A percentile compares a stretch with the other conserved stretches of the same genome.
phyloP scores from a whole-genome alignment of 92 coral and sea anemone genomes.

The Pocillopora meandrina region DNA sequence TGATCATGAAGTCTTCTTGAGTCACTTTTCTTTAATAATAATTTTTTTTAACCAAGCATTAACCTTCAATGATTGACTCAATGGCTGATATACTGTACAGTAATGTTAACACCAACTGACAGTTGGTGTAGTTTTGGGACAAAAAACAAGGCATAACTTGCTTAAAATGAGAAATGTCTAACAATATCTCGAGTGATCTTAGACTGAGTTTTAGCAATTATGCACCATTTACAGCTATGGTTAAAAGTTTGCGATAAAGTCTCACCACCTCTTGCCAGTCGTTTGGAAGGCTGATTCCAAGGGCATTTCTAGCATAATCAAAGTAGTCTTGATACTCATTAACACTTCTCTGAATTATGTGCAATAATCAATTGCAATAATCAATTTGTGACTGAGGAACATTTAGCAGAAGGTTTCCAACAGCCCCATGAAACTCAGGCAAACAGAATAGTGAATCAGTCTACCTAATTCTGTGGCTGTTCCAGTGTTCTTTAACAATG shows the following conservation, averaged over 20 bases:
- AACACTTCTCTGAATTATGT: slow-evolving; percentile 32
- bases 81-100: slow-evolving; percentile 14
- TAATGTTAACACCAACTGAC: slow-evolving; percentile 21
- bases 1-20: slow-evolving; percentile 25
- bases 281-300: slow-evolving; percentile 32
- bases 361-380: too few relatives aligned
- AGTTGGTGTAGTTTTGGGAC: slow-evolving; percentile 15
- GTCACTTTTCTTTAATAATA: slow-evolving; percentile 6
- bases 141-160: slow-evolving; percentile 18
- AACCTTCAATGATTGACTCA: neutral
- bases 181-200: slow-evolving; percentile 12
- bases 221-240: slow-evolving; percentile 43
- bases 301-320: slow-evolving; percentile 61
- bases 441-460: slow-evolving; percentile 63
- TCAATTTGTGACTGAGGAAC: slow-evolving; percentile 47
- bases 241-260: slow-evolving; percentile 29
- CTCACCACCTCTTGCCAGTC: slow-evolving; percentile 36
- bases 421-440: slow-evolving; percentile 62
- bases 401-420: slow-evolving; percentile 31
- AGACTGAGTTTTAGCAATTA: slow-evolving; percentile 12
- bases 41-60: neutral
- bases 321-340: slow-evolving; percentile 72
- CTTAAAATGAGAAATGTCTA: slow-evolving; percentile 10
- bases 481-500: slow-evolving; percentile 71
- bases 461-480: slow-evolving; percentile 68